Evolutionary conservation across 1,140 invertebrate genomes (phyloP).

Genomic region (Hyles vespertilio): DNA sequence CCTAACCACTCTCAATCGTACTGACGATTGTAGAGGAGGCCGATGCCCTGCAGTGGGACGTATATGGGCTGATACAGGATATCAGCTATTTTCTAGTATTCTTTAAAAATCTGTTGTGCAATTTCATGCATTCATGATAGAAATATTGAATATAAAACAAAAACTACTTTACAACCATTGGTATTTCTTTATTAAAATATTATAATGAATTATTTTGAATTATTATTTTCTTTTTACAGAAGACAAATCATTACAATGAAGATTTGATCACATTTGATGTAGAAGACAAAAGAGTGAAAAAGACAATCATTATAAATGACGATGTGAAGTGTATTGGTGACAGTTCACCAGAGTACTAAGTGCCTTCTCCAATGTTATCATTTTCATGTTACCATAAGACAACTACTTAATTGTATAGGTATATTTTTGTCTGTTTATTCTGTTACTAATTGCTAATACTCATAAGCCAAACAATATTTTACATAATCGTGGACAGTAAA

Average conservation of each 20-base stretch:
- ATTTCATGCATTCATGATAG: no score
- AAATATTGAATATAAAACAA: no score
- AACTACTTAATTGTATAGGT: conserved; percentile 9
- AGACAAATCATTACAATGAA: conserved; percentile 43
- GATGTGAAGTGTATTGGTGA: conserved; percentile 52
- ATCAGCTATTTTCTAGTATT: no score
- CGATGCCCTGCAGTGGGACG: no score
- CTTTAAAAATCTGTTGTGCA: no score
- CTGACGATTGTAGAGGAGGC: no score
- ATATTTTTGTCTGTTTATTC: conserved; percentile 19
- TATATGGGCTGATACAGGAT: no score
- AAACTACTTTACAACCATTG: no score
- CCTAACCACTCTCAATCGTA: no score
- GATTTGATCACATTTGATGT: conserved; percentile 65
- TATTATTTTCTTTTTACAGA: conserved; percentile 46
- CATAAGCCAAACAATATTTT: conserved; percentile 12
- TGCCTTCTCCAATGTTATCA: conserved; percentile 39
- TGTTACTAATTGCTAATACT: conserved; percentile 27
- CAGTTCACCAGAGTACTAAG: conserved; percentile 62
- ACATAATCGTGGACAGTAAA: conserved; percentile 2
- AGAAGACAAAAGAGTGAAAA: conserved; percentile 48
- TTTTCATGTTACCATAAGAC: conserved; percentile 1
- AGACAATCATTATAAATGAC: conserved; percentile 49
- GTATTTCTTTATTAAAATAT: background rate
- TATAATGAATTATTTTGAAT: no score